Conservation (phyloP, 1,140 invertebrate genomes). For the Conus betulinus region DNA sequence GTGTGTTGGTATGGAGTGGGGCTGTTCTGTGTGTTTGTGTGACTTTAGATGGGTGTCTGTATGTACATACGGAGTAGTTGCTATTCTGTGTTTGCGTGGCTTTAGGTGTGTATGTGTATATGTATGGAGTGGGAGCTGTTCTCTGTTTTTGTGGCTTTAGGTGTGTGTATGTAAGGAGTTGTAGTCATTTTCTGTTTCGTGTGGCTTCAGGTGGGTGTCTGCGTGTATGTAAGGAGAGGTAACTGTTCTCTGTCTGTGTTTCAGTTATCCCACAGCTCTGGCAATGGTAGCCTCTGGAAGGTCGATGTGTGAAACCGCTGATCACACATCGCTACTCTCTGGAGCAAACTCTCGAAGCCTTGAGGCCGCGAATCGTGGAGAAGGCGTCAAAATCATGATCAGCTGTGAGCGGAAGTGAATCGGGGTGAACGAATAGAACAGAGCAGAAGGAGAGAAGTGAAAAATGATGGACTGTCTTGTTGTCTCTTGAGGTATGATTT, state of each 20-base stretch:
- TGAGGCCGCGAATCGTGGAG: constrained; percentile 78
- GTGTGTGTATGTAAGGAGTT: too few relatives aligned
- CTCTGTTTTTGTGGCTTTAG: too few relatives aligned
- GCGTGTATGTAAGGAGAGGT: too few relatives aligned
- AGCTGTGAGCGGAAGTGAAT: constrained; percentile 78
- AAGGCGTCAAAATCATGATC: constrained; percentile 95
- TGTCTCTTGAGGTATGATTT: background rate
- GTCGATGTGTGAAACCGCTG: constrained; percentile 90
- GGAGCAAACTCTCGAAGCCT: constrained; percentile 90
- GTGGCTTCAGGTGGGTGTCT: background rate
- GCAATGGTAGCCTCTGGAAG: constrained; percentile 88
- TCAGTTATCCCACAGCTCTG: constrained; percentile 89
- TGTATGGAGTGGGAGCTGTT: too few relatives aligned
- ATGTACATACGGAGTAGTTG: too few relatives aligned
- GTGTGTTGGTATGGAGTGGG: too few relatives aligned
- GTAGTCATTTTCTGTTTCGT: constrained; percentile 1
- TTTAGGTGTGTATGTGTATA: too few relatives aligned
- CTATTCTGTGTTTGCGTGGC: too few relatives aligned
- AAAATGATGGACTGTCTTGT: background rate
- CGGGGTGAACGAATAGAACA: background rate
- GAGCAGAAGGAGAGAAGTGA: background rate
- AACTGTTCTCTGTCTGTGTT: constrained; percentile 35
- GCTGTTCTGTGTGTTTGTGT: too few relatives aligned
- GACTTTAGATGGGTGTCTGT: background rate
- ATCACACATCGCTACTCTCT: constrained; percentile 93